Conservation (phyloP, 2,797 vertebrate genomes). For the Pipistrellus pygmaeus region DNA sequence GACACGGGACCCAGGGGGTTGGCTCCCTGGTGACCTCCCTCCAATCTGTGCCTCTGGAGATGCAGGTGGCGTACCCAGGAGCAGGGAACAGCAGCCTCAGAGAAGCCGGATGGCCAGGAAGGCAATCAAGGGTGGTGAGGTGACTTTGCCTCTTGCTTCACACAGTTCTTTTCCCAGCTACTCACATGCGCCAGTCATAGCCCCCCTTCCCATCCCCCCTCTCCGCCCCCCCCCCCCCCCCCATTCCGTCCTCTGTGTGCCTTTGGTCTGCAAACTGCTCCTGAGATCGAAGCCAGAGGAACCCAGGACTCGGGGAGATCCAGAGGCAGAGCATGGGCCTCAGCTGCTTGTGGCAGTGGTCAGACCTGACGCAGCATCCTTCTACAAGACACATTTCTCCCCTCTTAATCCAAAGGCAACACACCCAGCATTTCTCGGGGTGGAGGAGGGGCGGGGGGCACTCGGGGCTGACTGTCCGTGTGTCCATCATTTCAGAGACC, state of each 20-base stretch:
- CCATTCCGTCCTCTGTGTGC: background rate
- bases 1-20: background rate
- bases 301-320: background rate
- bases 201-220: background rate
- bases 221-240: background rate
- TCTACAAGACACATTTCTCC: background rate
- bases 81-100: background rate
- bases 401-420: slow-evolving; percentile 19
- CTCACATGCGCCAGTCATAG: background rate
- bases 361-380: background rate
- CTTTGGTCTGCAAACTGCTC: slow-evolving; percentile 38
- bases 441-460: background rate
- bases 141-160: slow-evolving; percentile 29
- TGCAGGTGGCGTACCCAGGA: background rate
- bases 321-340: background rate
- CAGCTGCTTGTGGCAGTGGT: background rate
- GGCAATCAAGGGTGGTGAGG: background rate
- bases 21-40: background rate
- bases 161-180: background rate
- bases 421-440: background rate
- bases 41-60: background rate
- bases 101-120: background rate
- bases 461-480: background rate
- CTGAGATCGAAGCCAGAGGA: background rate
- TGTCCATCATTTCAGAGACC: background rate